Percentiles rank a stretch among this genome's conserved stretches.
Evolutionary conservation across 2,797 vertebrate genomes (phyloP).

Genomic region (Lophura swinhoii): DNA sequence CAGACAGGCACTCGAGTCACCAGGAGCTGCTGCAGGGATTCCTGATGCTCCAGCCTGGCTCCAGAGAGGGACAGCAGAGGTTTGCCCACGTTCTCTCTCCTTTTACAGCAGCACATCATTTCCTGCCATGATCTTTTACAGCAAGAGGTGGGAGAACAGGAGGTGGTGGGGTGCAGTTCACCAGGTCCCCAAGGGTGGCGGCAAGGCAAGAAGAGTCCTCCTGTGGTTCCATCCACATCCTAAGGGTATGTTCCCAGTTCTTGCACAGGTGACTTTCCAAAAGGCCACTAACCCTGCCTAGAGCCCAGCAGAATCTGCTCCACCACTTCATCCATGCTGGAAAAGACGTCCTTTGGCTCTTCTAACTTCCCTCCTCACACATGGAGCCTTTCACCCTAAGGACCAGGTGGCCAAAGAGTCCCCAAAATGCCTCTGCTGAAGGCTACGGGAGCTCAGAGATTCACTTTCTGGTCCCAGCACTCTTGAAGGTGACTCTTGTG

Average conservation of each 20-base stretch:
- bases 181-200: neutral
- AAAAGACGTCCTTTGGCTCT: neutral
- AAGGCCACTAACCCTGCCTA: neutral
- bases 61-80: neutral
- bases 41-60: neutral
- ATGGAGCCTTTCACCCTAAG: fast-evolving
- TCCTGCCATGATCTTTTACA: neutral
- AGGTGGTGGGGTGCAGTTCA: neutral
- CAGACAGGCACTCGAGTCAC: neutral
- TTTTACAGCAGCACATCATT: fast-evolving
- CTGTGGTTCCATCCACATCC: neutral
- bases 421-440: neutral
- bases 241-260: neutral
- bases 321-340: neutral
- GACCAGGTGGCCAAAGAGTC: neutral
- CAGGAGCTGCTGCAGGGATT: neutral
- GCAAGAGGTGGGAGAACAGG: neutral
- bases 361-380: neutral
- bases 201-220: fast-evolving
- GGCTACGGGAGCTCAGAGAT: neutral
- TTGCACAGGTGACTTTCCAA: neutral
- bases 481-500: neutral
- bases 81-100: fast-evolving
- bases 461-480: fast-evolving
- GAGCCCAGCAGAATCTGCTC: neutral